Conservation (phyloP, 2,113 vertebrate species). For the Oryzias melastigma region DNA sequence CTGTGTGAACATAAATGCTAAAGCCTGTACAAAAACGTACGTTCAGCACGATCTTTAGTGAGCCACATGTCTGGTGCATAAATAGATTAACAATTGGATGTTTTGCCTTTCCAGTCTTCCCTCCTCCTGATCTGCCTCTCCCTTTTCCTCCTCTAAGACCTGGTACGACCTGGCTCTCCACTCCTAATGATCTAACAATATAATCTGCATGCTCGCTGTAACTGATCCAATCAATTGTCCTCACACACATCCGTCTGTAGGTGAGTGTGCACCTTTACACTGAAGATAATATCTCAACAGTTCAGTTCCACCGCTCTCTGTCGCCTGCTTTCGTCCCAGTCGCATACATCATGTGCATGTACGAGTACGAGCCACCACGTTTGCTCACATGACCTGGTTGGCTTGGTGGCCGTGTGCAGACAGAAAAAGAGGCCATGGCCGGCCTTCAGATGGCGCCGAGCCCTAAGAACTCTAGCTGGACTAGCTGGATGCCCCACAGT, state of each 20-base stretch:
- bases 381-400: conserved; percentile 53
- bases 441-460: conserved; percentile 50
- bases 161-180: conserved; percentile 24
- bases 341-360: background rate
- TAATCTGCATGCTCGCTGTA: conserved; percentile 55
- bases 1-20: too few species aligned
- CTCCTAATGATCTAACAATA: conserved; percentile 50
- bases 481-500: conserved; percentile 40
- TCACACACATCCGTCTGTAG: conserved; percentile 6
- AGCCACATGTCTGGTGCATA: too few species aligned
- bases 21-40: too few species aligned
- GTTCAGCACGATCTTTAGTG: too few species aligned
- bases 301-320: background rate
- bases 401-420: conserved; percentile 41
- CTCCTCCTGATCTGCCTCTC: background rate
- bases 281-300: conserved; percentile 8
- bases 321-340: conserved; percentile 2
- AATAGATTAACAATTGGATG: background rate
- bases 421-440: conserved; percentile 68
- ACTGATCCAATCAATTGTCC: conserved; percentile 57
- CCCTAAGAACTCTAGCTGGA: conserved; percentile 56
- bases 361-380: conserved; percentile 42
- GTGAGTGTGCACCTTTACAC: conserved; percentile 3
- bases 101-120: conserved; percentile 1
- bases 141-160: conserved; percentile 1